Evolutionary conservation across 2,113 vertebrate species (phyloP).

Genomic region (Regulus satrapa): DNA sequence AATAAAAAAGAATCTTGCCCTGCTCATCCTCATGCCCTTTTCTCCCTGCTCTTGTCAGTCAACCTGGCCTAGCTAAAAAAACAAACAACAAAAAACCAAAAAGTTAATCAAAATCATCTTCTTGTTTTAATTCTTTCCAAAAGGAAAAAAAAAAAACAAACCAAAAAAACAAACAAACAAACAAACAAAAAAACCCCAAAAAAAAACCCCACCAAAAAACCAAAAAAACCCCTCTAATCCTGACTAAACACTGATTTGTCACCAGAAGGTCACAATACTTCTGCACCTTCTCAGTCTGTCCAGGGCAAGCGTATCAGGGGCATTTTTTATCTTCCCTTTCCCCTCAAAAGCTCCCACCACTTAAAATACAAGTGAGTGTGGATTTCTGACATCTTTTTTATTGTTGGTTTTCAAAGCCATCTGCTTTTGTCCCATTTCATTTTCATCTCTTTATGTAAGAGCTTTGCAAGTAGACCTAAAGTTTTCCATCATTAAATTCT

Average conservation of each 20-base stretch:
- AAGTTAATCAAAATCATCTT: background rate
- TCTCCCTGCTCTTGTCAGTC: background rate
- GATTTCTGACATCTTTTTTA: background rate
- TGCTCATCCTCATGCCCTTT: background rate
- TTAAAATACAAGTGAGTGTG: background rate
- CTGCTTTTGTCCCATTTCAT: background rate
- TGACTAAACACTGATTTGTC: fast-evolving
- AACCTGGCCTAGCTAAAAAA: background rate
- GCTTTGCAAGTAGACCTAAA: background rate
- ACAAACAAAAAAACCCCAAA: no score
- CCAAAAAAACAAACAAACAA: no score
- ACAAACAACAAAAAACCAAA: background rate
- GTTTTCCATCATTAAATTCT: slow-evolving; percentile 22
- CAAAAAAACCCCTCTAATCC: background rate
- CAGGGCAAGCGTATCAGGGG: background rate
- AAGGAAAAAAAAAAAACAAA: no score
- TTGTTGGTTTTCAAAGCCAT: background rate
- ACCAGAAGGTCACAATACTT: background rate
- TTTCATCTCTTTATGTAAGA: background rate
- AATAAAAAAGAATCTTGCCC: no score
- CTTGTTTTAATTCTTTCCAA: background rate
- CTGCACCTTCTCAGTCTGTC: background rate
- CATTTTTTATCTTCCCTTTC: background rate
- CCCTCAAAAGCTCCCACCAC: background rate
- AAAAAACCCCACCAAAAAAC: no score